Evolutionary conservation across 2,888 invertebrate species (phyloP), one percentile per base, ranked within the genome.

Genomic region (Heliconius hortense): DNA sequence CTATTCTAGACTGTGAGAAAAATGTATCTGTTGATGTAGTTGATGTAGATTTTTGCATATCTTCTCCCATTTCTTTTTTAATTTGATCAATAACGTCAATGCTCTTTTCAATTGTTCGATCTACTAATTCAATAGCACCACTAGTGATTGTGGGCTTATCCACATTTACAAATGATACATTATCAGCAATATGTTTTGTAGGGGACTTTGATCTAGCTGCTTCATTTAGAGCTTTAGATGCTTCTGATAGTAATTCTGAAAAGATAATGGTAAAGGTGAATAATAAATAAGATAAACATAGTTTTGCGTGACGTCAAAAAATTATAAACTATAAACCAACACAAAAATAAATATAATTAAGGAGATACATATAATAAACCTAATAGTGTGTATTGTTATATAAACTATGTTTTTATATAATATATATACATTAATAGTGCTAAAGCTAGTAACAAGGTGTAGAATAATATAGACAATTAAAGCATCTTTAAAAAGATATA

Each of bases 101-200:
- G 73, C 93, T 93, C 78, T 90, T 93, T 84, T 93, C 92, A 26
- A 94, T 90, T 1, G 92, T 90, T 59, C 93, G 87, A 82, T 95
- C 95, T 18, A 95, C 95, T 48, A 95, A 85, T 82, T 95, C 95
- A 80, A 91, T 94, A 43, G 95, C 94, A 78, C 95, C 95, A 72
- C 89, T 94, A 0, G 94, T 95, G 53, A 93, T 87, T 35, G 94
- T 94, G 48, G 95, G 95, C 81, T 95, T 94, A 78, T 94, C 93
- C 48, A 94, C 92, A 80, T 94, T 94, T 10, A 94, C 87, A 79
- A 94, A 94, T 53, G 93, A 87, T 31, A 93, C 78, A 79, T 94
- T 93, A 80, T 94, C 94, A 26, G 90, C 90, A 79, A 93, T 81
- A 82, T 94, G 93, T 86, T 93, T 93, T 21, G 89, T 90, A 39